Percentiles rank a stretch among this genome's conserved stretches.
These are phyloP conservation scores for Troides aeacus DNA, from an alignment of 2,888 invertebrate species.

Conservation along the genomic window DNA sequence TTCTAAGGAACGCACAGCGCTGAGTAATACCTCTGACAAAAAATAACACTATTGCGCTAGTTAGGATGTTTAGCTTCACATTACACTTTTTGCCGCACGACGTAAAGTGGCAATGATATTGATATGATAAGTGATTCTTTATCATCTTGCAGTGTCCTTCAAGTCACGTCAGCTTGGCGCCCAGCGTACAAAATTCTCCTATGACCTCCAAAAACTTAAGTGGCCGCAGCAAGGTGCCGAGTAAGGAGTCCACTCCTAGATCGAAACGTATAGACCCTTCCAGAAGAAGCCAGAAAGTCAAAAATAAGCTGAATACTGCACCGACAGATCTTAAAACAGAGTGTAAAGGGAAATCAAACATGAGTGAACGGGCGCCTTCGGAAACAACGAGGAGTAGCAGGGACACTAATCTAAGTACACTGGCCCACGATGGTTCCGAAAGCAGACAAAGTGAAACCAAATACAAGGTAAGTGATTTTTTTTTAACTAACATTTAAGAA, in stretches of 20 bases:
- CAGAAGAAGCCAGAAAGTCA: constrained; percentile 27
- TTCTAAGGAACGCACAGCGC: too few relatives aligned
- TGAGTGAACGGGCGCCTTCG: not conserved
- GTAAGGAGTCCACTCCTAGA: constrained; percentile 23
- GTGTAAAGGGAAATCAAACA: constrained; percentile 5
- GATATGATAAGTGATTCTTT: not conserved
- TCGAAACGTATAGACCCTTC: constrained; percentile 13
- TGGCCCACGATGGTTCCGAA: not conserved
- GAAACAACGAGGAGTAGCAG: constrained; percentile 8
- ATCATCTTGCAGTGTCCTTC: constrained; percentile 40
- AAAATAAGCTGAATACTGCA: not conserved
- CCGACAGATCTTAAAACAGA: constrained; percentile 4
- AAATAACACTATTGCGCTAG: too few relatives aligned
- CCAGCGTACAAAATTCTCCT: constrained; percentile 31
- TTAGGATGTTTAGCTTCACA: too few relatives aligned
- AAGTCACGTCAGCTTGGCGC: constrained; percentile 47
- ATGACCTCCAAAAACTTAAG: constrained; percentile 25
- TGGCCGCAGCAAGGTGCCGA: constrained; percentile 21
- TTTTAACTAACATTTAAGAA: too few relatives aligned
- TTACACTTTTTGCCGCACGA: not conserved
- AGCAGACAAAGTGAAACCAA: constrained; percentile 29
- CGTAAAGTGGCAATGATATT: not conserved
- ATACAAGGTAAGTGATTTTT: constrained; percentile 36
- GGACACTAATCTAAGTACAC: not conserved
- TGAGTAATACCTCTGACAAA: too few relatives aligned